phyloP scores from a whole-genome alignment of 2,113 vertebrate genomes.

The Eurystomus gularis region DNA sequence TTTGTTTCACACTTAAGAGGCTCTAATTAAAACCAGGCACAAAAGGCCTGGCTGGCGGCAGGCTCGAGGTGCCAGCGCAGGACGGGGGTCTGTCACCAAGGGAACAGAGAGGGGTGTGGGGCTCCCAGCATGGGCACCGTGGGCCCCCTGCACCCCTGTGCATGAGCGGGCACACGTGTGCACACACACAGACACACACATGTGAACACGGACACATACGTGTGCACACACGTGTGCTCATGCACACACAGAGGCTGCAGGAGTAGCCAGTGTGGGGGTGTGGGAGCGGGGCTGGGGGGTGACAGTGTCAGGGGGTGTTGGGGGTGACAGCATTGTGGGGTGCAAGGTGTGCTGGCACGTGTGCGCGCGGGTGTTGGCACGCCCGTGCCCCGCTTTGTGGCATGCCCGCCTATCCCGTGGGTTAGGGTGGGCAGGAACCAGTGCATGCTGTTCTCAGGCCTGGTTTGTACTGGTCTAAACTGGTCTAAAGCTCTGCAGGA shows the following conservation, averaged over 20 bases:
- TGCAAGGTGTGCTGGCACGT: background rate
- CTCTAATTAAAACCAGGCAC: slow-evolving; percentile 68
- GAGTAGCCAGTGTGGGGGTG: accelerated
- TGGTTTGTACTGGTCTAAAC: background rate
- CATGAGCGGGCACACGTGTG: accelerated
- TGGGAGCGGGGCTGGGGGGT: background rate
- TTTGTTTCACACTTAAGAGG: slow-evolving; percentile 64
- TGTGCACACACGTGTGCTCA: too few relatives aligned
- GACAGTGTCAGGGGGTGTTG: background rate
- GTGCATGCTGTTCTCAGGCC: background rate
- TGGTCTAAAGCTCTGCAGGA: background rate
- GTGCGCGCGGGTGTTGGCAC: background rate
- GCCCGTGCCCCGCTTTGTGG: background rate
- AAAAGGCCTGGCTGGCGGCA: slow-evolving; percentile 4
- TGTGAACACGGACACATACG: background rate
- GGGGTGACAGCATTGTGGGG: too few relatives aligned
- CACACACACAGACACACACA: too few relatives aligned
- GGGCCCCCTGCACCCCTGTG: accelerated
- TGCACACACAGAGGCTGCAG: accelerated
- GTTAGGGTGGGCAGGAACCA: background rate
- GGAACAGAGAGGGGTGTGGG: background rate
- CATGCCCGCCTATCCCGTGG: accelerated
- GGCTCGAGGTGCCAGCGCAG: slow-evolving; percentile 2
- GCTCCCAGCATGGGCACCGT: background rate
- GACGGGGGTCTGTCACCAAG: slow-evolving; percentile 26